Conservation (phyloP, 2,113 vertebrate genomes). For the Ailurus styani region DNA sequence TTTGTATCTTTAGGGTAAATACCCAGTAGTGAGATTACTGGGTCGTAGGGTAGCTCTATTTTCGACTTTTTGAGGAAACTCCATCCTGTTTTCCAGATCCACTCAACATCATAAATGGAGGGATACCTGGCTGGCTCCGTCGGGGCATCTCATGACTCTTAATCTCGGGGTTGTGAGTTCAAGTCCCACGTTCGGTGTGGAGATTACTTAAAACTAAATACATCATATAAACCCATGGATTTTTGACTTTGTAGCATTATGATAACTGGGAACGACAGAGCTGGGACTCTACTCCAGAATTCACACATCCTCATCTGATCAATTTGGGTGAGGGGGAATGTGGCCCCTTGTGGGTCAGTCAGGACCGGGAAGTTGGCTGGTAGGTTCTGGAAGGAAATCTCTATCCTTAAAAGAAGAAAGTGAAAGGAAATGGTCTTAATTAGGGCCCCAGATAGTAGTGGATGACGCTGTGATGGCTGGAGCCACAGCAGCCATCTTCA, state of each 20-base stretch:
- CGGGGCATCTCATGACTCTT: neutral
- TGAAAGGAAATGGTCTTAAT: neutral
- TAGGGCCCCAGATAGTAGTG: neutral
- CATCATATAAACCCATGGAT: fast-evolving
- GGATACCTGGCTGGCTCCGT: neutral
- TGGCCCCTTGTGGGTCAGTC: fast-evolving
- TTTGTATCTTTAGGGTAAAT: too few species aligned
- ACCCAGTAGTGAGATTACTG: too few species aligned
- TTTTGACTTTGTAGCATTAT: neutral
- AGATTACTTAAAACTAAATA: neutral
- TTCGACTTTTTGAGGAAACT: too few species aligned
- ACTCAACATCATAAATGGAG: neutral
- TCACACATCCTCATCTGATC: neutral
- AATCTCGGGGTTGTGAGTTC: neutral
- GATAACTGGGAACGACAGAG: neutral
- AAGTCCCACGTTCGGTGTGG: neutral
- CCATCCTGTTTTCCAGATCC: too few species aligned
- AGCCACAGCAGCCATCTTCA: neutral
- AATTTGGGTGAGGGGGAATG: neutral
- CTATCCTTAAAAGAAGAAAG: neutral
- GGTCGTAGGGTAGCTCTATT: too few species aligned
- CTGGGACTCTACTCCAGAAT: neutral
- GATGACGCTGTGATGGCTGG: neutral
- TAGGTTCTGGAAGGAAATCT: neutral
- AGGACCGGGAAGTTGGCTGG: neutral